Evolutionary conservation across 1,140 invertebrate genomes (phyloP), one percentile per base, ranked within the genome.

Genomic region (Pentalonia nigronervosa): DNA sequence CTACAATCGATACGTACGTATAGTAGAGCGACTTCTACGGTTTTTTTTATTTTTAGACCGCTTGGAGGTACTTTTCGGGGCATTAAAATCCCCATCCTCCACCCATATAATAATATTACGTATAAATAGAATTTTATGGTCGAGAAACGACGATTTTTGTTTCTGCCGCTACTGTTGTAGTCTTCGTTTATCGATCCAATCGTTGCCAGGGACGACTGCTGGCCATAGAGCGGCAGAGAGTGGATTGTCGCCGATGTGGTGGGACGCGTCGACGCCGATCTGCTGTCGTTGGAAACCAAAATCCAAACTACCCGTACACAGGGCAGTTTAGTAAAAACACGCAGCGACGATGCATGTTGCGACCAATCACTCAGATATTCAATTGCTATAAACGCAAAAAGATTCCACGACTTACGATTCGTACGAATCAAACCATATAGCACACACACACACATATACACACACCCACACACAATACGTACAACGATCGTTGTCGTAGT

Each of bases 251-350:
- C 6, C 14, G 60, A 6, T 14, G 60, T n/a, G 60, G n/a, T 76
- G 17, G 30, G 60, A 76, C 6, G 60, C 30, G 60, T 67, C 60
- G 60, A 67, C 60, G 60, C 60, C n/a, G 60, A 76, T 76, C n/a
- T 76, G 30, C 30, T 67, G 60, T 76, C n/a, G 14, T 76, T n/a
- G 7, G 30, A 76, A 23, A 76, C 60, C 60, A 11, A 41, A 41
- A 41, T 41, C 30, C n/a, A 17, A n/a, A n/a, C 6, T 41, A 76
- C 60, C 60, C 30, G 17, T 17, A 76, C 30, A 76, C 14, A 7
- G n/a, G 60, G 60, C 60, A 76, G 60, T 76, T 76, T 67, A 67
- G 60, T n/a, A 67, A 76, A 76, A 76, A 76, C 30, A 76, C n/a
- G 30, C 60, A n/a, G 60, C n/a, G 60, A 76, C n/a, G 60, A 76